A percentile compares a stretch with the other conserved stretches of the same genome.
phyloP scores from a whole-genome alignment of 2,888 invertebrate genomes.

The Phlogophora meticulosa region DNA sequence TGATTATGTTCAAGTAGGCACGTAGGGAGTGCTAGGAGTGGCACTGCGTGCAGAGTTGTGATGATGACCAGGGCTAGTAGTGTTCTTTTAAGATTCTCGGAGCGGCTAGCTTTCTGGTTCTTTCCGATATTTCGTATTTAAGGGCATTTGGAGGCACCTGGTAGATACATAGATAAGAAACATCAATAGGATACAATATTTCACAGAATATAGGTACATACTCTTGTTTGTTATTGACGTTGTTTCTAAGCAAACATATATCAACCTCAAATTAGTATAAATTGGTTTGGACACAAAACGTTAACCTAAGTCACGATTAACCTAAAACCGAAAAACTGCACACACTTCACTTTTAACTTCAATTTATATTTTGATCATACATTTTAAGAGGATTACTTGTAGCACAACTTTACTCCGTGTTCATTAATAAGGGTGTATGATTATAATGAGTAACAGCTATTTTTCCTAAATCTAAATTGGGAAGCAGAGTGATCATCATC shows the following conservation, averaged over 20 bases:
- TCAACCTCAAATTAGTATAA: no score
- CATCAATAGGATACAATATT: neutral
- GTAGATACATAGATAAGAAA: slow-evolving; percentile 21
- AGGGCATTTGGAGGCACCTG: slow-evolving; percentile 84
- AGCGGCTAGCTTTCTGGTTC: slow-evolving; percentile 82
- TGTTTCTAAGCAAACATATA: neutral
- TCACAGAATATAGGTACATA: neutral
- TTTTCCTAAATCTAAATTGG: neutral
- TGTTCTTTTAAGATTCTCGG: slow-evolving; percentile 74
- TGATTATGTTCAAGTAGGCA: neutral
- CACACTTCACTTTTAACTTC: no score
- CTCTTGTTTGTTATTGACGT: slow-evolving; percentile 1
- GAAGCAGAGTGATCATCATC: no score
- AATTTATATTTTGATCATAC: no score
- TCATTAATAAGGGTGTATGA: no score
- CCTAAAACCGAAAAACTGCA: no score
- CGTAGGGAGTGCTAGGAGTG: no score
- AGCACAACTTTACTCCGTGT: no score
- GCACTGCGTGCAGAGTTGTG: no score
- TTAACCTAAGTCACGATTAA: no score
- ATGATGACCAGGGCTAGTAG: neutral
- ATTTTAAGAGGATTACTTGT: no score
- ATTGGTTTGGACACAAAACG: no score
- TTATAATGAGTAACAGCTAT: neutral
- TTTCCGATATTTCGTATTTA: slow-evolving; percentile 82